Evolutionary conservation across 2,888 invertebrate genomes (phyloP).

Genomic region (Epistrophella euchroma): DNA sequence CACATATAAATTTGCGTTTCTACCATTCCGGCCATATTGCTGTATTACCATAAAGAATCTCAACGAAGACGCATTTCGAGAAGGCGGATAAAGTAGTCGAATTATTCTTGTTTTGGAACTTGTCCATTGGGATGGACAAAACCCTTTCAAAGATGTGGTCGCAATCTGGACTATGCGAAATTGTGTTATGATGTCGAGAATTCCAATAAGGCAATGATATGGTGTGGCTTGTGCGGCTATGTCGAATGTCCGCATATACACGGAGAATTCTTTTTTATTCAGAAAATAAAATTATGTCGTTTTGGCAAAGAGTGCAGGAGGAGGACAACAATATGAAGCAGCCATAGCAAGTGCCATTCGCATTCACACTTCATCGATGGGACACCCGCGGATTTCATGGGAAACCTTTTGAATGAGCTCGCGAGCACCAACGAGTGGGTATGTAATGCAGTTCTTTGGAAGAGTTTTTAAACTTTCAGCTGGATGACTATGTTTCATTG

Average conservation of each 20-base stretch:
- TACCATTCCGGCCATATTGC: conserved; percentile 13
- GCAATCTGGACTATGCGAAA: conserved; percentile 29
- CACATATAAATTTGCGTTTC: conserved; percentile 54
- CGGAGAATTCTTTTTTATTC: background rate
- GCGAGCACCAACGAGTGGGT: conserved; percentile 17
- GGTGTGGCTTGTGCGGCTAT: background rate
- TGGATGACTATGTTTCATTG: background rate
- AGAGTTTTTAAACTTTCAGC: conserved; percentile 3
- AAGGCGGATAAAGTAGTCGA: conserved; percentile 49
- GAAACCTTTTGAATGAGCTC: conserved; percentile 20
- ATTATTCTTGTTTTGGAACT: conserved; percentile 15
- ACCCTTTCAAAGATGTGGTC: conserved; percentile 6
- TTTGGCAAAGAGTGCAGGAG: conserved; percentile 8
- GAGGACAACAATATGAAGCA: background rate
- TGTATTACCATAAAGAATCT: conserved; percentile 62
- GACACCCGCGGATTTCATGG: conserved; percentile 63
- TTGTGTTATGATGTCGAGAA: conserved; percentile 24
- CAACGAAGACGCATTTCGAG: conserved; percentile 63
- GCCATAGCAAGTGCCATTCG: conserved; percentile 51
- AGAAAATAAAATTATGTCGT: background rate
- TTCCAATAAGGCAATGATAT: conserved; percentile 18
- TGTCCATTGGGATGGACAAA: conserved; percentile 25
- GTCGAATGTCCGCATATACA: background rate
- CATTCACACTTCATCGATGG: conserved; percentile 63
- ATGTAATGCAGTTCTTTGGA: background rate